phyloP scores from a whole-genome alignment of 64 coral and sea anemone species.

The Porites lutea region DNA sequence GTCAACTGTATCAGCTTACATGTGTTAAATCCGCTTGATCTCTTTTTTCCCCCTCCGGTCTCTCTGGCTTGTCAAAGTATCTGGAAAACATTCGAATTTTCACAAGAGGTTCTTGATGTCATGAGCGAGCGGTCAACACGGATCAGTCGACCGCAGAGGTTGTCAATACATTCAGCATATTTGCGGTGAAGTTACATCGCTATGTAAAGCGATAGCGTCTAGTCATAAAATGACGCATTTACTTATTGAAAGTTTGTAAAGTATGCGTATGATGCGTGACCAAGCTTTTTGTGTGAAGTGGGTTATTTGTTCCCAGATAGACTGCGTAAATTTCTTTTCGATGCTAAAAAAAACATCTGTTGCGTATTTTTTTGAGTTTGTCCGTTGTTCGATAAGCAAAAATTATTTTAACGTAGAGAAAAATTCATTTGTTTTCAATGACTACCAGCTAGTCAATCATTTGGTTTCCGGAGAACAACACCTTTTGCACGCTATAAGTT shows the following conservation, averaged over 20 bases:
- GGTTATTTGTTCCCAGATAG: not conserved
- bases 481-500: too few relatives aligned
- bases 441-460: too few relatives aligned
- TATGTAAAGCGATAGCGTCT: not conserved
- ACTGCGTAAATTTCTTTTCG: too few relatives aligned
- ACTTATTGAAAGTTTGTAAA: not conserved
- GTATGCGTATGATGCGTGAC: not conserved
- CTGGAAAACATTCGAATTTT: not conserved
- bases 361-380: too few relatives aligned
- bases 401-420: too few relatives aligned
- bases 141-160: not conserved
- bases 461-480: too few relatives aligned
- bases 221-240: not conserved
- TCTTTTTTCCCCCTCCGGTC: not conserved
- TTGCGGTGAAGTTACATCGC: not conserved
- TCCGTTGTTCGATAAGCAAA: too few relatives aligned
- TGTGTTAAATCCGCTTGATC: not conserved
- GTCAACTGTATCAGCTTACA: conserved; percentile 34
- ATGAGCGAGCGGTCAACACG: not conserved
- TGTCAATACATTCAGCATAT: conserved; percentile 15
- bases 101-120: not conserved
- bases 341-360: too few relatives aligned
- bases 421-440: too few relatives aligned
- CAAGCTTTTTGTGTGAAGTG: conserved; percentile 5
- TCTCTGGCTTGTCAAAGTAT: not conserved